Conservation (phyloP, 2,888 invertebrate genomes). For the Eumacrocentrus americanus region DNA sequence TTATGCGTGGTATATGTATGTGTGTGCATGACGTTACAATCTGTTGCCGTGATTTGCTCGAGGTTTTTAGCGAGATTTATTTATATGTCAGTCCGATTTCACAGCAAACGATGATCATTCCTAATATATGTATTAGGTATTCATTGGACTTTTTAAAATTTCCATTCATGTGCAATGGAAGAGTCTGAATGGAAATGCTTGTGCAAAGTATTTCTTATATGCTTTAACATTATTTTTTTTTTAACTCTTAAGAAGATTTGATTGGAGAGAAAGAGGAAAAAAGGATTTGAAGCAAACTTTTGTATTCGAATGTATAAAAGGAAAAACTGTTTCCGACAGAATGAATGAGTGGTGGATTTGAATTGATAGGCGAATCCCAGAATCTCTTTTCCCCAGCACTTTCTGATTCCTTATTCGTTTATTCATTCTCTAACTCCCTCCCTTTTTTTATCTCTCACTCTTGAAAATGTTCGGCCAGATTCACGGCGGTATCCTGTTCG, state of each 20-base stretch:
- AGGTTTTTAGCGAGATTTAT: background rate
- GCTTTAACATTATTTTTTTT: background rate
- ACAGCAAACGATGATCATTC: no score
- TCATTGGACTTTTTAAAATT: no score
- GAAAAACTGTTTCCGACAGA: background rate
- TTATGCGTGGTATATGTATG: background rate
- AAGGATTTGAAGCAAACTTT: background rate
- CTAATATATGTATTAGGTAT: no score
- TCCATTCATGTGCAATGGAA: no score
- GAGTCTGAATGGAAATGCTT: no score
- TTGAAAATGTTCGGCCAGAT: conserved; percentile 13
- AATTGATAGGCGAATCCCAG: background rate
- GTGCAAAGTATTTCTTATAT: no score
- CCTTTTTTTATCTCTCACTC: background rate
- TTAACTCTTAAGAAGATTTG: background rate
- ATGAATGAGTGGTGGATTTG: background rate
- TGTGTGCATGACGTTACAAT: background rate
- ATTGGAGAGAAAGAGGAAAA: no score
- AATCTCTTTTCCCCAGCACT: background rate
- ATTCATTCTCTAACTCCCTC: background rate
- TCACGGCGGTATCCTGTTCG: conserved; percentile 7
- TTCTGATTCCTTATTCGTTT: conserved; percentile 12
- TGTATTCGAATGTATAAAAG: background rate
- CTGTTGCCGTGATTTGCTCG: conserved; percentile 4
- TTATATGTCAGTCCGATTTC: background rate